Evolutionary conservation across 2,888 invertebrate genomes (phyloP).

Genomic region (Tinea semifulvella): DNA sequence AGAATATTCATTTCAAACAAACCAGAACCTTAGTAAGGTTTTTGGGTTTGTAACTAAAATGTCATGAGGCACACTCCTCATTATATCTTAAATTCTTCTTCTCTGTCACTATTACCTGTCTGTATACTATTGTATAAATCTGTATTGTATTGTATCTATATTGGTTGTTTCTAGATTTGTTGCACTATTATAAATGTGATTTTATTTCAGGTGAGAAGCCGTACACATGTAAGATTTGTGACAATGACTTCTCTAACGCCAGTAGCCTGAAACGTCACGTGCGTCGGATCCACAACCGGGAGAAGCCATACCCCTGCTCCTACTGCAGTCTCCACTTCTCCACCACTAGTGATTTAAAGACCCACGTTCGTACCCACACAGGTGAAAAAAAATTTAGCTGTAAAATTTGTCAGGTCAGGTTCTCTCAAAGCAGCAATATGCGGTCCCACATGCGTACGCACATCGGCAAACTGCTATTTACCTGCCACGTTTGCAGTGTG

Average conservation of each 20-base stretch:
- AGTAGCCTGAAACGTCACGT: conserved; percentile 3
- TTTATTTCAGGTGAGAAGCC: conserved; percentile 8
- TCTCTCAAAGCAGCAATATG: conserved; percentile 9
- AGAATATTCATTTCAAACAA: too few species aligned
- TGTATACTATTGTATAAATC: too few species aligned
- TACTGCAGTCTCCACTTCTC: neutral
- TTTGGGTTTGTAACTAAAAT: too few species aligned
- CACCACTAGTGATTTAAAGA: neutral
- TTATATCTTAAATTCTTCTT: too few species aligned
- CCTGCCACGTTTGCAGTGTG: neutral
- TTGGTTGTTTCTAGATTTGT: too few species aligned
- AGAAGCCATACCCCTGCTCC: neutral
- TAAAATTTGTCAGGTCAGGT: neutral
- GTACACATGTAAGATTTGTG: neutral
- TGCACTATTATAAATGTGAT: too few species aligned
- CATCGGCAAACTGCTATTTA: neutral
- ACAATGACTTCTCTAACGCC: neutral
- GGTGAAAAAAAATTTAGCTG: conserved; percentile 1
- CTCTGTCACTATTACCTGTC: too few species aligned
- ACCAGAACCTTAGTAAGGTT: too few species aligned
- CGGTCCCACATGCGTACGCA: conserved; percentile 7
- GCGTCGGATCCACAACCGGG: neutral
- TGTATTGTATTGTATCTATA: too few species aligned
- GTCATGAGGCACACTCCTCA: too few species aligned
- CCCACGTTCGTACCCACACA: neutral